phyloP scores from a whole-genome alignment of 2,888 invertebrate species.

The Alloplasta piceator region DNA sequence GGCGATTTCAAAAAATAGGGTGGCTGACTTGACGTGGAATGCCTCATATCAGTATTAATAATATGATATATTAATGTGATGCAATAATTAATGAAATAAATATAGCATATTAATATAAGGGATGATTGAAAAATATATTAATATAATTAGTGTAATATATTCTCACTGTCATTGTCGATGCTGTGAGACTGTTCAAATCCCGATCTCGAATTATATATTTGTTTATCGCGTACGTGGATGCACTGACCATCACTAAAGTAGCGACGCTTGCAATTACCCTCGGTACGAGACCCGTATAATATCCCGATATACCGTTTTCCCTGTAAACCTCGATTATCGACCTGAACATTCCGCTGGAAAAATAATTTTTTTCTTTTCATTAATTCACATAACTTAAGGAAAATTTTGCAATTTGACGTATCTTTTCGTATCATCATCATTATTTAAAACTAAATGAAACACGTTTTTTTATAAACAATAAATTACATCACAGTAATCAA shows the following conservation, averaged over 20 bases:
- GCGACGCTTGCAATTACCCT: constrained; percentile 93
- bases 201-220: constrained; percentile 91
- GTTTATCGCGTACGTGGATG: constrained; percentile 90
- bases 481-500: too few relatives aligned
- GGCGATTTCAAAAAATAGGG: too few relatives aligned
- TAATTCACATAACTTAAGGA: too few relatives aligned
- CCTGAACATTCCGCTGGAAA: constrained; percentile 88
- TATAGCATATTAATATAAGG: background rate
- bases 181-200: constrained; percentile 85
- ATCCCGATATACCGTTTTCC: constrained; percentile 94
- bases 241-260: constrained; percentile 90
- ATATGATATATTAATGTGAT: constrained; percentile 3
- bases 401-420: too few relatives aligned
- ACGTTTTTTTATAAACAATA: too few relatives aligned
- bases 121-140: background rate
- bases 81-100: background rate
- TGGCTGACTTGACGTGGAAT: too few relatives aligned
- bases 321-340: constrained; percentile 92
- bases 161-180: constrained; percentile 86
- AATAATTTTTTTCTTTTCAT: too few relatives aligned
- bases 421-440: too few relatives aligned
- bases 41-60: background rate
- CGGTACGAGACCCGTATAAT: constrained; percentile 94
- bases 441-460: too few relatives aligned
- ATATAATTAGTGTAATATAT: constrained; percentile 20